Conservation (phyloP, 2,113 vertebrate species). For the Crotophaga sulcirostris region DNA sequence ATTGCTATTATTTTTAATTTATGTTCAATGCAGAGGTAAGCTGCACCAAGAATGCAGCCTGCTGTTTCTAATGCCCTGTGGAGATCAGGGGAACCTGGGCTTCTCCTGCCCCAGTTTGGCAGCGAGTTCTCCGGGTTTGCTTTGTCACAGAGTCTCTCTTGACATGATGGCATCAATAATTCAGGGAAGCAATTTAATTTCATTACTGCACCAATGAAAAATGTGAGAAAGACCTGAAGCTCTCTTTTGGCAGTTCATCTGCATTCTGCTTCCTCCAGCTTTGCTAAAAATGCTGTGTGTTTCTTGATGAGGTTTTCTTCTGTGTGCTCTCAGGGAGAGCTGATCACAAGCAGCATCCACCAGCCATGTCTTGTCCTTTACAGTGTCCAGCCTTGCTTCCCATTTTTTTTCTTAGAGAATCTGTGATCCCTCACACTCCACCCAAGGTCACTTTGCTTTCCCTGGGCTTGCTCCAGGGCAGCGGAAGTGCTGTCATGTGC, state of each 20-base stretch:
- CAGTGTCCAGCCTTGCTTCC: background rate
- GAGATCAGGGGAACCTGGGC: background rate
- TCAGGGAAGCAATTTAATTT: conserved; percentile 19
- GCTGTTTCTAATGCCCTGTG: background rate
- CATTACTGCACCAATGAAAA: background rate
- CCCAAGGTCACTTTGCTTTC: background rate
- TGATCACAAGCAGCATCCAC: background rate
- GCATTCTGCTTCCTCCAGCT: background rate
- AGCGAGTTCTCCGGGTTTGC: background rate
- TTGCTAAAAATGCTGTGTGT: background rate
- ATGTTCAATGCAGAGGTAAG: background rate
- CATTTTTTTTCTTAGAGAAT: background rate
- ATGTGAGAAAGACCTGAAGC: background rate
- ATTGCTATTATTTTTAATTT: background rate
- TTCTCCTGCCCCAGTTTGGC: background rate
- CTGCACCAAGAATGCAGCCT: rapidly evolving
- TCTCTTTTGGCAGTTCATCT: background rate
- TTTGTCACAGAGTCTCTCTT: conserved; percentile 28
- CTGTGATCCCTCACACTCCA: background rate
- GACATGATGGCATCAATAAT: conserved; percentile 38
- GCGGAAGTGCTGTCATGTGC: background rate
- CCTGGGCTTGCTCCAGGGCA: background rate
- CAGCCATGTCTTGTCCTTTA: background rate
- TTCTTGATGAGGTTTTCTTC: background rate
- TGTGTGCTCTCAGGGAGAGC: background rate